Percentiles rank a stretch among this genome's conserved stretches.
Evolutionary conservation across 2,888 invertebrate species (phyloP).

Genomic region (Idaea aversata): DNA sequence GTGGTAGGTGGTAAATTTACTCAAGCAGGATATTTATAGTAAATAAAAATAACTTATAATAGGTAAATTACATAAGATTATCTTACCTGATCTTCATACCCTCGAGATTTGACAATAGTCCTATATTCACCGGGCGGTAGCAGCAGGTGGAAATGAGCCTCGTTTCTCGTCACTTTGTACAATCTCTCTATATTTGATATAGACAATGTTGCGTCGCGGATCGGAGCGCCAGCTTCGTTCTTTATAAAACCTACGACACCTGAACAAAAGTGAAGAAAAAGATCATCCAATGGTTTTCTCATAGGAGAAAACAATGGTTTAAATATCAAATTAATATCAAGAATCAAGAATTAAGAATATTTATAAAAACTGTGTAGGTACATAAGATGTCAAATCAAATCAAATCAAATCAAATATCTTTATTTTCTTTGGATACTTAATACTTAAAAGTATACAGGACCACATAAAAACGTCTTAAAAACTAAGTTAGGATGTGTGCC

Average conservation of each 20-base stretch:
- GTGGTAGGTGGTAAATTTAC: no score
- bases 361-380: no score
- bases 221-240: conserved; percentile 82
- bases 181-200: conserved; percentile 80
- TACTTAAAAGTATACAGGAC: no score
- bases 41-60: neutral
- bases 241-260: conserved; percentile 87
- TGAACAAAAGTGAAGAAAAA: conserved; percentile 32
- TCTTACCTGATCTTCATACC: conserved; percentile 76
- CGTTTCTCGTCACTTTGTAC: conserved; percentile 83
- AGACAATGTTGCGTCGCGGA: conserved; percentile 86
- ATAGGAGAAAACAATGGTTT: neutral
- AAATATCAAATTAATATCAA: no score
- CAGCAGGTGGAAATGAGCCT: conserved; percentile 86
- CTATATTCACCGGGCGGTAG: conserved; percentile 85
- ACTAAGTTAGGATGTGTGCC: no score
- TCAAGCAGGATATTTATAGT: no score
- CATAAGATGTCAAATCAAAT: no score
- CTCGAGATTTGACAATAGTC: conserved; percentile 81
- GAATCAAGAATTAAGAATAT: no score
- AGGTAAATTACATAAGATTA: neutral
- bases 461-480: no score
- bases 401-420: no score
- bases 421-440: no score
- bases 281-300: neutral